Evolutionary conservation across 2,113 vertebrate species (phyloP), one percentile per base, ranked within the genome.

Genomic region (Syngnathus scovelli): DNA sequence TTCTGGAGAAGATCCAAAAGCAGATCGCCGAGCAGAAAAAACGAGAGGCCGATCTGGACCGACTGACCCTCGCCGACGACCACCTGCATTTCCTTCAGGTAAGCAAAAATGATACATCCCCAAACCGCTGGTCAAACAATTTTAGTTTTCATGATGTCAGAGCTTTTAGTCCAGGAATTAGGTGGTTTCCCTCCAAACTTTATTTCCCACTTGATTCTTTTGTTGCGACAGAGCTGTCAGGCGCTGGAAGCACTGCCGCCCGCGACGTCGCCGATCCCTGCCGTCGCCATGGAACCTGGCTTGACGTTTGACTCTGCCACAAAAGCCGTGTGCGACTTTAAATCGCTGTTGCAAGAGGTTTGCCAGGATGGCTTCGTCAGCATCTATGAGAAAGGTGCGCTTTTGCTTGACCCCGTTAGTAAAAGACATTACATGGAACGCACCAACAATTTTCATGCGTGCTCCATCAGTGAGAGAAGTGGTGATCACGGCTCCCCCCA

Each of bases 31-130:
- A 90, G 70, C 85, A 90, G 69, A 89, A 81, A 85, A 89, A 67
- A 78, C 86, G 66, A 18, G 86, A 91, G 51, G 46, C 68, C 0
- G 86, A 92, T 19, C 62, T 92, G 68, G 85, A 85, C 49, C 83
- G 79, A 67, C 85, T 92, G 1, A 85, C 79, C n/a, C 81, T 78
- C 21, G 78, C 79, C 0, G 88, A 91, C 0, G 89, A 92, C 78
- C 85, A 88, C 38, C 73, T 92, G 67, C 48, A 71, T 12, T 92
- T 92, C 75, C 85, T 92, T 1, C 86, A 90, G 84, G 91, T 92
- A 33, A 33, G 27, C 27, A 3, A 9, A 46, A 46, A 46, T 46
- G 44, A 16, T 5, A 48, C 46, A 48, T 16, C 0, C 6, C 18
- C 46, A 48, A 33, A 33, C 15, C 15, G 12, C 16, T 19, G 16